Evolutionary conservation across 1,140 invertebrate species (phyloP).

Genomic region (Pseudomyrmex concolor): DNA sequence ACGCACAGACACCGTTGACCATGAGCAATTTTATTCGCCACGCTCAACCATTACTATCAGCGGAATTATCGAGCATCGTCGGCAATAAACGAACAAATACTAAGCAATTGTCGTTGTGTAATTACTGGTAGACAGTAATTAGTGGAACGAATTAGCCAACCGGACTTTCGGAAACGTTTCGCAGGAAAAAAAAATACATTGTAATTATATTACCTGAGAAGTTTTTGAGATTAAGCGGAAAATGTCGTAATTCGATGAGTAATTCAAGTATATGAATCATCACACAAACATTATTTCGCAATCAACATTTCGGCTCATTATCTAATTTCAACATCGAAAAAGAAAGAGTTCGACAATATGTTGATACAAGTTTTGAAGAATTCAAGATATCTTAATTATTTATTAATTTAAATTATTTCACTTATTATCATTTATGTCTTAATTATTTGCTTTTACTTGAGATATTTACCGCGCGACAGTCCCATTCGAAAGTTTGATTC

Average conservation of each 20-base stretch:
- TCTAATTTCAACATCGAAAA: not conserved
- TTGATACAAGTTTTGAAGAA: not conserved
- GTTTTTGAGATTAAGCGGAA: constrained; percentile 6
- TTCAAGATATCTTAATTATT: not conserved
- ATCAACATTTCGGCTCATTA: not conserved
- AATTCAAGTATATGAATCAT: not conserved
- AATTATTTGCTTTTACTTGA: too few relatives aligned
- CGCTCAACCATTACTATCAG: constrained; percentile 2
- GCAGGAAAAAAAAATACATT: not conserved
- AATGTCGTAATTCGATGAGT: constrained; percentile 15
- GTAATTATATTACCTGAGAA: constrained; percentile 2
- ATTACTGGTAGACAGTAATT: constrained; percentile 15
- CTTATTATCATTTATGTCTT: too few relatives aligned
- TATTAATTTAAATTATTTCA: too few relatives aligned
- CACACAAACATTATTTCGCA: not conserved
- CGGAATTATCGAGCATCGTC: constrained; percentile 14
- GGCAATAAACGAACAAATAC: not conserved
- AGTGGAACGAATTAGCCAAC: constrained; percentile 2
- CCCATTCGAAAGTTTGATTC: too few relatives aligned
- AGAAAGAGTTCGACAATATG: not conserved
- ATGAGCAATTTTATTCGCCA: not conserved
- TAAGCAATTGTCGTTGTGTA: constrained; percentile 11
- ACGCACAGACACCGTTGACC: not conserved
- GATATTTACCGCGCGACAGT: too few relatives aligned
- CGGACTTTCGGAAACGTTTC: constrained; percentile 16